Conservation (phyloP, 2,113 vertebrate genomes). For the Ceratotherium simum region DNA sequence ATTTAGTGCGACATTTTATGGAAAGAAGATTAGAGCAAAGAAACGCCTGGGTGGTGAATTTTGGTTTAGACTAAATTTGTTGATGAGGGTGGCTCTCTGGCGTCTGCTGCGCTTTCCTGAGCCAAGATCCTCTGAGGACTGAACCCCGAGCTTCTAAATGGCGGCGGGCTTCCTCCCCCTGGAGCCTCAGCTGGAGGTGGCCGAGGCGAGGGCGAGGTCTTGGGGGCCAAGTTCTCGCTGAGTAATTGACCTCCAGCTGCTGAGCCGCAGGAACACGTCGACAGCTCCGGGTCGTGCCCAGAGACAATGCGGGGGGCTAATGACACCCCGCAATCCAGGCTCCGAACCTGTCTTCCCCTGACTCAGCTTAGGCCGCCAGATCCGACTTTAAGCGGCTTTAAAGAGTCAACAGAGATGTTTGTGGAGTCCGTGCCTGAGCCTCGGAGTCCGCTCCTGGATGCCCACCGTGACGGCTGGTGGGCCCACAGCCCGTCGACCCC, state of each 20-base stretch:
- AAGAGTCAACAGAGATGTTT: neutral
- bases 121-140: neutral
- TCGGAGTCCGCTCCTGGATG: rapidly evolving
- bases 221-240: rapidly evolving
- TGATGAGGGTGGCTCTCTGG: neutral
- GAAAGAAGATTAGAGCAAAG: neutral
- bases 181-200: neutral
- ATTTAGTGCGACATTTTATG: neutral
- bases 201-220: no score
- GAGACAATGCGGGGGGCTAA: neutral
- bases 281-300: no score
- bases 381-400: neutral
- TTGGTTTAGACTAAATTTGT: neutral
- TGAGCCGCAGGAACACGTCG: neutral
- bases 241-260: neutral
- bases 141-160: neutral
- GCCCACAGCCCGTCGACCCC: neutral
- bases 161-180: rapidly evolving
- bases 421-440: neutral
- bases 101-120: rapidly evolving
- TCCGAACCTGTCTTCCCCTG: neutral
- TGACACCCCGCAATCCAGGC: neutral
- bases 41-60: rapidly evolving
- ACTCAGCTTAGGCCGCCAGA: neutral
- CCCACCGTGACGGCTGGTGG: neutral